phyloP scores from a whole-genome alignment of 2,797 vertebrate genomes.

The Lates japonicus region DNA sequence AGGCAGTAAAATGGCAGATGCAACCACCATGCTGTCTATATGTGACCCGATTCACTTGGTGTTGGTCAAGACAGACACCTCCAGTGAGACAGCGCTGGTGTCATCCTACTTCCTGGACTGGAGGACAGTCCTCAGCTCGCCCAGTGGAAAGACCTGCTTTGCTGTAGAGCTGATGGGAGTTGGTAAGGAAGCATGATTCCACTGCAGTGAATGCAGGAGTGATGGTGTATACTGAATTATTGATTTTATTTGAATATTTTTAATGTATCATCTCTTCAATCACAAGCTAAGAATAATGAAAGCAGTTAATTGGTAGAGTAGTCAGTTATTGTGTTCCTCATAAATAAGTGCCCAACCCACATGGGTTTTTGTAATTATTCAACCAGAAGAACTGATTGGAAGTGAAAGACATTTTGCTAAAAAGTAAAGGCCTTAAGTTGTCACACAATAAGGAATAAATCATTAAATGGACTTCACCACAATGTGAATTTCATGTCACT shows the following conservation, averaged over 20 bases:
- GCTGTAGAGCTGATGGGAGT: slow-evolving; percentile 96
- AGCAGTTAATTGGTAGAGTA: neutral
- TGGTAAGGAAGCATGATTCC: slow-evolving; percentile 85
- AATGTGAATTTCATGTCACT: no score
- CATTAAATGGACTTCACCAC: neutral
- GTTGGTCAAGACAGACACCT: slow-evolving; percentile 93
- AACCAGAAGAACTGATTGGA: no score
- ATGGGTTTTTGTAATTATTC: no score
- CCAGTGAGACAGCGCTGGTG: slow-evolving; percentile 91
- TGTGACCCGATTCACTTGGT: slow-evolving; percentile 96
- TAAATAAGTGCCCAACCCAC: no score
- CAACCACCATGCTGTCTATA: slow-evolving; percentile 93
- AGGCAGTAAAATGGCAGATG: slow-evolving; percentile 93
- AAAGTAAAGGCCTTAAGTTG: no score
- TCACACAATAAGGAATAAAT: no score
- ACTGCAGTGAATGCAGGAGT: neutral
- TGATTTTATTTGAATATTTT: neutral
- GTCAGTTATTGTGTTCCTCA: neutral
- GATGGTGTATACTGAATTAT: neutral
- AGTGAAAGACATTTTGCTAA: no score
- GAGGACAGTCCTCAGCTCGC: slow-evolving; percentile 91
- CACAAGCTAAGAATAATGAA: neutral
- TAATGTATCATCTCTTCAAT: neutral
- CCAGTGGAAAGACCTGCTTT: slow-evolving; percentile 87
- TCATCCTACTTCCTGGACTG: slow-evolving; percentile 97